Conservation (phyloP, 2,797 vertebrate genomes). For the Sciurus vulgaris region DNA sequence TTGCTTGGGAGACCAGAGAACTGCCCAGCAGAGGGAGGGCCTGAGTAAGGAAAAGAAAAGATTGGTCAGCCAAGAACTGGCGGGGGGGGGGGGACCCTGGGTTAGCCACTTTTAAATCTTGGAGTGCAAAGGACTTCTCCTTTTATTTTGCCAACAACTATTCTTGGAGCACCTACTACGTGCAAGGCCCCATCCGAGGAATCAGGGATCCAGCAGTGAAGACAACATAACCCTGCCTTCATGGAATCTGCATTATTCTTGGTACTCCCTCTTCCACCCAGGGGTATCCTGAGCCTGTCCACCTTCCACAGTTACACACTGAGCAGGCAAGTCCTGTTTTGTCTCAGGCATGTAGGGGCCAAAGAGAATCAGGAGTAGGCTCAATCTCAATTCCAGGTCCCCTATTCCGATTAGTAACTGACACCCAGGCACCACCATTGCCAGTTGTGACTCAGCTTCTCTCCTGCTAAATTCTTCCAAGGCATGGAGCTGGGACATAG, state of each 20-base stretch:
- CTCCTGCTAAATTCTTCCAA: conserved; percentile 38
- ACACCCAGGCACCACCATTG: neutral
- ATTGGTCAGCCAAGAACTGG: neutral
- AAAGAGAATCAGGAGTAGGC: neutral
- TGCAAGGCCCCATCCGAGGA: neutral
- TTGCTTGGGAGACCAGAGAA: conserved; percentile 69
- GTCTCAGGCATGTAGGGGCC: neutral
- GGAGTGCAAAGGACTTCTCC: conserved; percentile 1
- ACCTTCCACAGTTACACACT: conserved; percentile 9
- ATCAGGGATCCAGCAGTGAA: neutral
- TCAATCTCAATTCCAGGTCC: neutral
- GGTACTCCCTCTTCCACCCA: neutral
- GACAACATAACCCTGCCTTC: conserved; percentile 7
- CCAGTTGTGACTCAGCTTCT: neutral
- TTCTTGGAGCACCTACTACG: neutral
- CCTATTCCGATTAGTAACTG: neutral
- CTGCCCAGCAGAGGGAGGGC: conserved; percentile 78
- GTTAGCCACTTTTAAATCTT: conserved; percentile 38
- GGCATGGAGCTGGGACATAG: neutral
- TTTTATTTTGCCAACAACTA: conserved; percentile 52
- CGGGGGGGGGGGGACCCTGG: neutral
- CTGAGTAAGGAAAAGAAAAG: conserved; percentile 77
- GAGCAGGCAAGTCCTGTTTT: conserved; percentile 8
- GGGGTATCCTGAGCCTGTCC: neutral
- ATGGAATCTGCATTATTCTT: neutral